Base-by-base conservation (phyloP, 2,888 invertebrate species). In the Drosophila basisetae region DNA sequence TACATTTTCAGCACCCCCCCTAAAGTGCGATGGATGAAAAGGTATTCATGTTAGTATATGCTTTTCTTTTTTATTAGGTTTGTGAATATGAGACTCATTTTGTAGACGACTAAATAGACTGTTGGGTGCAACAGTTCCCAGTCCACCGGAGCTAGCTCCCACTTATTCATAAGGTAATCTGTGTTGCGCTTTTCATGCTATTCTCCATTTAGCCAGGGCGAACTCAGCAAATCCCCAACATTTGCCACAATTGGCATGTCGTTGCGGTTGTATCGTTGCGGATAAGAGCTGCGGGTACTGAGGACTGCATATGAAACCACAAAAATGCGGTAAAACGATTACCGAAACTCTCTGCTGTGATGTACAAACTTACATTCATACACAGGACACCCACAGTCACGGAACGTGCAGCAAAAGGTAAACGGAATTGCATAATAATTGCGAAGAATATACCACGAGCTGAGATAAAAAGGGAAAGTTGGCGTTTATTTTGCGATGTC, bases 241-340 rank as follows among this genome's bases (percentile, higher is more conserved):
- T 76, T 89, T 79, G 84, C 89, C 84, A 71, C 84, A 89, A 84
- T 84, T 89, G 89, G 84, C 84, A 89, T 89, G 89, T 82, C 61
- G 84, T 60, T 73, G 87, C 50, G 80, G 83, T 70, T 49, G 65
- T 63, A 58, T 68, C 37, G 67, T 52, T 68, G 72, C 41, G 64
- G 61, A 59, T 65, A 49, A 54, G 41, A 37, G 68, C 62, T 54
- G 70, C 61, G 64, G 72, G 72, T 72, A 30, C 58, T 56, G 73
- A 71, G 83, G 68, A 87, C 67, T 74, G 78, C 78, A 82, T 78
- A 63, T 75, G 78, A 72, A 64, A 68, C 84, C 89, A 68, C 84
- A 82, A 84, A 89, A 84, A 82, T 71, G 84, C 77, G 84, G 84
- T 74, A 58, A 69, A 86, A 74, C 76, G 84, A 89, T 84, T 84